Conservation (phyloP, 2,113 vertebrate genomes). For the Phyllostomus discolor region DNA sequence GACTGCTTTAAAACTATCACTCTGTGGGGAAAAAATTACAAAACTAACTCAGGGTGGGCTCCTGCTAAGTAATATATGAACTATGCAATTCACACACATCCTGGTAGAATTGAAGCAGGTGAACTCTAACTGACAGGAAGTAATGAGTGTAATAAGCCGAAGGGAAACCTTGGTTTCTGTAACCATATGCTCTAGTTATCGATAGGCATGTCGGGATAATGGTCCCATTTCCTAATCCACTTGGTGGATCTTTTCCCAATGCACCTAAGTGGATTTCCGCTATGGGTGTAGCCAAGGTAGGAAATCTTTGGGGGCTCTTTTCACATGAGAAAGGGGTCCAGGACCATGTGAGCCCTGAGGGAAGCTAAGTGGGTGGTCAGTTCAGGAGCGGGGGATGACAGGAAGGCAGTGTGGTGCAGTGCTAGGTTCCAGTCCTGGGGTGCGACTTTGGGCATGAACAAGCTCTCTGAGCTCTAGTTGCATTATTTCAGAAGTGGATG, state of each 20-base stretch:
- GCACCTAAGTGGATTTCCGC: neutral
- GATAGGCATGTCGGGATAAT: neutral
- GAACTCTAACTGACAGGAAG: slow-evolving; percentile 60
- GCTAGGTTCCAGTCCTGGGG: neutral
- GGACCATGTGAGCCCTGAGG: neutral
- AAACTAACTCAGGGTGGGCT: neutral
- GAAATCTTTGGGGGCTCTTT: neutral
- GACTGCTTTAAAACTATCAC: slow-evolving; percentile 4
- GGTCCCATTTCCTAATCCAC: neutral
- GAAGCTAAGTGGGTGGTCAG: neutral
- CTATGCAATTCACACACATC: slow-evolving; percentile 47
- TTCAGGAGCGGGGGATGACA: neutral
- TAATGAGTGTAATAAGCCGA: slow-evolving; percentile 51
- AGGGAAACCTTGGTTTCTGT: slow-evolving; percentile 42
- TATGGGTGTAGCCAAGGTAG: neutral
- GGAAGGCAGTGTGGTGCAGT: neutral
- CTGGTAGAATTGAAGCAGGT: slow-evolving; percentile 38
- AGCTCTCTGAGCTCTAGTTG: neutral
- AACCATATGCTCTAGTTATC: slow-evolving; percentile 28
- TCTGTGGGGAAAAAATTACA: neutral
- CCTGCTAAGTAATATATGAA: slow-evolving; percentile 39
- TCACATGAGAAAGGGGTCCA: neutral
- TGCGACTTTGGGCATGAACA: neutral
- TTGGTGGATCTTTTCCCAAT: neutral
- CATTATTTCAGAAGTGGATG: neutral